phyloP scores from a whole-genome alignment of 92 coral and sea anemone species.

The Meandrina meandrites region DNA sequence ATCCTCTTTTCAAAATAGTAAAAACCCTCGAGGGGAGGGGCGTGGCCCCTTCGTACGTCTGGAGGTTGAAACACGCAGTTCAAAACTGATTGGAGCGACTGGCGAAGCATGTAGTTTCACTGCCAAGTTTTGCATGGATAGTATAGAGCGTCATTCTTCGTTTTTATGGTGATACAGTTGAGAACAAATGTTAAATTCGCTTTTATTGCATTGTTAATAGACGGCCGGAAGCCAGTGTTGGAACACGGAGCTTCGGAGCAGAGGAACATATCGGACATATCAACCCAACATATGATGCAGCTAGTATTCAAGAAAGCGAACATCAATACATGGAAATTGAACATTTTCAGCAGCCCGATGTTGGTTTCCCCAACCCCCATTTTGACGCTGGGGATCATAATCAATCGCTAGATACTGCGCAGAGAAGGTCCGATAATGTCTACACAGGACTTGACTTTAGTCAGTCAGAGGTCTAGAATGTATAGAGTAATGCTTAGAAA shows the following conservation, averaged over 20 bases:
- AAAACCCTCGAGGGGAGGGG: no score
- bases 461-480: background rate
- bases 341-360: no score
- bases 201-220: background rate
- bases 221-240: background rate
- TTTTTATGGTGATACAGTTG: no score
- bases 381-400: background rate
- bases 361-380: background rate
- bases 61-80: no score
- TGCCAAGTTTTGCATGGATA: background rate
- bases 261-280: background rate
- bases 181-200: no score
- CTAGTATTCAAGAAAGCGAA: background rate
- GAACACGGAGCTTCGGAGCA: no score
- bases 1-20: no score
- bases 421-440: background rate
- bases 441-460: background rate
- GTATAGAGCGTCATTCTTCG: no score
- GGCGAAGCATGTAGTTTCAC: background rate
- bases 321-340: background rate
- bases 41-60: no score
- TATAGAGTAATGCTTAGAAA: background rate
- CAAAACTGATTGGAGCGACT: no score
- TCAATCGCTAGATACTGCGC: background rate
- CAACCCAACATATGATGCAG: background rate